These are phyloP conservation scores for Caenorhabditis sp. DNA, from an alignment of 2,888 invertebrate species.

Conservation along the genomic window DNA sequence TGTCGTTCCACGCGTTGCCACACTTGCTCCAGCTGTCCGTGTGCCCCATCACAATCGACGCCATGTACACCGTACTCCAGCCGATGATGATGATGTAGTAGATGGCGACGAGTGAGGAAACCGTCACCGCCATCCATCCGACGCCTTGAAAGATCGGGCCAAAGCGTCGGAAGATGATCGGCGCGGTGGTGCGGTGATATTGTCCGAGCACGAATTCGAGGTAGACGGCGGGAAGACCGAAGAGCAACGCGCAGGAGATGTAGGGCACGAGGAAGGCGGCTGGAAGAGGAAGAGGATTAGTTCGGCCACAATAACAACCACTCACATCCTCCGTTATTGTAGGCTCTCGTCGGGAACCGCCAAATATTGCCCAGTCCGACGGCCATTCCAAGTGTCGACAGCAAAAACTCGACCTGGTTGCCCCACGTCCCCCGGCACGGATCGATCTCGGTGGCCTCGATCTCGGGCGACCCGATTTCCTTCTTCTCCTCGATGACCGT, in stretches of 20 bases:
- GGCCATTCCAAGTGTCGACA: conserved; percentile 69
- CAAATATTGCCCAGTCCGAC: conserved; percentile 73
- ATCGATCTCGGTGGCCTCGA: conserved; percentile 16
- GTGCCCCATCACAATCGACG: conserved; percentile 31
- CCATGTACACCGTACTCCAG: conserved; percentile 89
- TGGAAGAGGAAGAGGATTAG: too few species aligned
- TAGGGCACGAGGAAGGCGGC: conserved; percentile 80
- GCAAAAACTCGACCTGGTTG: conserved; percentile 68
- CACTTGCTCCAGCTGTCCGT: conserved; percentile 52
- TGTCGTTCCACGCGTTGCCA: conserved; percentile 53
- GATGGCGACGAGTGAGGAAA: conserved; percentile 94
- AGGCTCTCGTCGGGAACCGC: conserved; percentile 57
- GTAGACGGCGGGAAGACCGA: conserved; percentile 79
- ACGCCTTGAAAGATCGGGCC: conserved; percentile 82
- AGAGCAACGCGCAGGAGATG: conserved; percentile 78
- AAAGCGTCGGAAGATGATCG: conserved; percentile 47
- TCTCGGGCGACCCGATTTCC: conserved; percentile 15
- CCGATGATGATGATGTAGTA: conserved; percentile 96
- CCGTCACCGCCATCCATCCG: conserved; percentile 92
- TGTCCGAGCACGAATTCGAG: conserved; percentile 79
- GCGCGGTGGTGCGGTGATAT: conserved; percentile 54
- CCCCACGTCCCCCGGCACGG: conserved; percentile 48
- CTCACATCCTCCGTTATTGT: conserved; percentile 55
- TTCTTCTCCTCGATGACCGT: conserved; percentile 15
- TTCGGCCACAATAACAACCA: neutral